Evolutionary conservation across 2,797 vertebrate species (phyloP), one percentile per base, ranked within the genome.

Genomic region (Toxotes lorentzi): DNA sequence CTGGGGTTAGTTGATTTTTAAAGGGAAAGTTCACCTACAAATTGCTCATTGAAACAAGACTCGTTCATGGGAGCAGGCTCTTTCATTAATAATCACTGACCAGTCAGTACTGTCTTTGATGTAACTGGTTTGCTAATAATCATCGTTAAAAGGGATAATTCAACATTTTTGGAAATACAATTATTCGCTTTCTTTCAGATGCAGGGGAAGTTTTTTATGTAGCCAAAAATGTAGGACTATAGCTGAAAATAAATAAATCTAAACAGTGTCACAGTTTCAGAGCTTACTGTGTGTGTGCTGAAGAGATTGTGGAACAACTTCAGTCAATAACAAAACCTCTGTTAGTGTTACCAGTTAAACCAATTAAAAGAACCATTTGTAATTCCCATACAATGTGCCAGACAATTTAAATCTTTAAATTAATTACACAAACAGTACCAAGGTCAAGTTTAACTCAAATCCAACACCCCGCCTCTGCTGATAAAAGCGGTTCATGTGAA

Each of bases 1-100:
- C 48, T 43, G 59, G 82, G 78, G 88, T 90, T 77, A 84, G 89
- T 65, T 78, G 61, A 32, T 78, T 84, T 89, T 87, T 69, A 83
- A 88, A 91, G 73, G 34, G 68, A 63, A 70, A 76, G 78, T 70
- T 78, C 81, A 80, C 79, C 79, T 82, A 83, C 51, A 81, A 66
- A 84, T 58, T 38, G 50, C 62, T 84, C 48, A 78, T 68, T 79
- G 16, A 86, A 89, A 71, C 61, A 59, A 38, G 2, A 48, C 30
- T 63, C 41, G 70, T 79, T 71, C 48, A 79, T 30, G 51, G 47
- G 45, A 60, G 21, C 60, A 50, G 35, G 54, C 12, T 50, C 45
- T 51, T 38, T 21, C n/a, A 51, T 71, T 57, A 14, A 54, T 77
- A 32, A 30, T 61, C 64, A 50, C 45, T 32, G 34, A 60, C 35